phyloP scores from a whole-genome alignment of 2,113 vertebrate species.

The Argyrosomus japonicus region DNA sequence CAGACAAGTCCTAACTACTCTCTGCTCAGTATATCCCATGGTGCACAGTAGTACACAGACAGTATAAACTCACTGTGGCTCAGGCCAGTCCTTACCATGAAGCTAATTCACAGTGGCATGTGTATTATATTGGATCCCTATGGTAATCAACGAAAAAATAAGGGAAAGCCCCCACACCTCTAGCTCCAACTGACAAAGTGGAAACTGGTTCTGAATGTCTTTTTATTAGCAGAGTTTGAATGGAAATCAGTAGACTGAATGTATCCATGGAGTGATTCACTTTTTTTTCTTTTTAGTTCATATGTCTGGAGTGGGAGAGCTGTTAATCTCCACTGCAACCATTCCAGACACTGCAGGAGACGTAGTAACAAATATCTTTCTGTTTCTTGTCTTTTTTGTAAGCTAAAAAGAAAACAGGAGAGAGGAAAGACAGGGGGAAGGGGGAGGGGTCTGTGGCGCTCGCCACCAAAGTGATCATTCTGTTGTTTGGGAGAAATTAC shows the following conservation, averaged over 20 bases:
- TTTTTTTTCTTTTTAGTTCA: neutral
- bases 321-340: constrained; percentile 54
- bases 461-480: constrained; percentile 82
- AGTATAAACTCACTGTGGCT: constrained; percentile 61
- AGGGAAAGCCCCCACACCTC: constrained; percentile 38
- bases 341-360: constrained; percentile 65
- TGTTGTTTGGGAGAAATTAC: constrained; percentile 88
- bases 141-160: constrained; percentile 75
- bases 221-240: constrained; percentile 38
- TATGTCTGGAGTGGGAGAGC: constrained; percentile 13
- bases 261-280: constrained; percentile 34
- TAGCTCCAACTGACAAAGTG: constrained; percentile 29
- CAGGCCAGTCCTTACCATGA: constrained; percentile 55
- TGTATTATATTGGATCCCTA: constrained; percentile 75
- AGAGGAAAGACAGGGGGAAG: constrained; percentile 43
- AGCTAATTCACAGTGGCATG: constrained; percentile 71
- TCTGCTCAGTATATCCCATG: constrained; percentile 59
- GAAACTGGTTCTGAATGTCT: constrained; percentile 33
- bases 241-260: constrained; percentile 33
- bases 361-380: constrained; percentile 67
- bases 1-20: constrained; percentile 77
- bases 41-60: constrained; percentile 61
- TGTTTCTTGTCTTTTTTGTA: constrained; percentile 61
- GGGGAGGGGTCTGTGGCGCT: constrained; percentile 67
- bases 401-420: constrained; percentile 56